Evolutionary conservation across 2,888 invertebrate species (phyloP).

Genomic region (Unio pictorum): DNA sequence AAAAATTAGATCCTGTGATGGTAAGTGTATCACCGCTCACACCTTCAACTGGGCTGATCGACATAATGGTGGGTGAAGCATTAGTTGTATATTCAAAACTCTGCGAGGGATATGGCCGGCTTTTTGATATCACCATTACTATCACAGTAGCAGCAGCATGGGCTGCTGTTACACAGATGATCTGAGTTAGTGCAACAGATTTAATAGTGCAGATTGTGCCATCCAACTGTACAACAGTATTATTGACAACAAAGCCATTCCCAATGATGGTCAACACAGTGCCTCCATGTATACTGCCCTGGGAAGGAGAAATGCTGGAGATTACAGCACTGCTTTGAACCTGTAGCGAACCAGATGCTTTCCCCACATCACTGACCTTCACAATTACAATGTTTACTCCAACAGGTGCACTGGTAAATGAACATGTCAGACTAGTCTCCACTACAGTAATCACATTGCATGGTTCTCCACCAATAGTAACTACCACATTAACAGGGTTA

Average conservation of each 20-base stretch:
- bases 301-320: constrained; percentile 19
- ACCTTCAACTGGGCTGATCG: constrained; percentile 38
- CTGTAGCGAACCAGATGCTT: constrained; percentile 20
- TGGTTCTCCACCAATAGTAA: constrained; percentile 46
- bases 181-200: constrained; percentile 30
- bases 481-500: constrained; percentile 20
- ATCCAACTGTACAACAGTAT: constrained; percentile 40
- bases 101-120: constrained; percentile 27
- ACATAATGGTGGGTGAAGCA: constrained; percentile 39
- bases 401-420: constrained; percentile 39
- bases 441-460: constrained; percentile 35
- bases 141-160: constrained; percentile 33
- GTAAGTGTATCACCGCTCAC: constrained; percentile 40
- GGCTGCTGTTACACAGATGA: constrained; percentile 40
- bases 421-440: constrained; percentile 40
- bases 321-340: constrained; percentile 24
- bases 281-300: constrained; percentile 40
- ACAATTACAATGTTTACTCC: constrained; percentile 44
- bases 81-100: constrained; percentile 32
- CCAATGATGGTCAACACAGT: constrained; percentile 31
- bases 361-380: constrained; percentile 30
- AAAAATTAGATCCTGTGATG: constrained; percentile 7
- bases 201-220: constrained; percentile 36
- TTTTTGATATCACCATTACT: constrained; percentile 42
- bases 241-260: constrained; percentile 36